A percentile compares a stretch with the other conserved stretches of the same genome.
phyloP scores from a whole-genome alignment of 2,113 vertebrate genomes.

The Corvus cornix region DNA sequence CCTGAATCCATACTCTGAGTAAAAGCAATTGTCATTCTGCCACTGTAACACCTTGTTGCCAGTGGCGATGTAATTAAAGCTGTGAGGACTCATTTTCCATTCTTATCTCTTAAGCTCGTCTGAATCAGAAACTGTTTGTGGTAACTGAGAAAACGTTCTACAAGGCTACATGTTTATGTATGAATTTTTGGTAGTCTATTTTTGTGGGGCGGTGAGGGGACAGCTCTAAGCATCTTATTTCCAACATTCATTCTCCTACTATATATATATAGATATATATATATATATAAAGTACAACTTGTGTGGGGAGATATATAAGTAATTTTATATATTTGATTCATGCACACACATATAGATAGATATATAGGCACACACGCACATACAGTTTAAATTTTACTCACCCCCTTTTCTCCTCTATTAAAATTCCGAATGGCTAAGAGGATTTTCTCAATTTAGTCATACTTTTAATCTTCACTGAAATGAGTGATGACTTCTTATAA shows the following conservation, averaged over 20 bases:
- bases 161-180: slow-evolving; percentile 84
- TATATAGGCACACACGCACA: slow-evolving; percentile 6
- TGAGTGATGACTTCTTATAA: slow-evolving; percentile 99
- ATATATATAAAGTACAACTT: background rate
- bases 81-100: slow-evolving; percentile 87
- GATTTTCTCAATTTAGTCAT: slow-evolving; percentile 99
- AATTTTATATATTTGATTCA: slow-evolving; percentile 23
- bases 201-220: slow-evolving; percentile 52
- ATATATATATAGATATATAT: background rate
- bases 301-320: slow-evolving; percentile 16
- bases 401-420: slow-evolving; percentile 89
- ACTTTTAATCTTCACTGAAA: slow-evolving; percentile 99
- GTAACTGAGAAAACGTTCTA: slow-evolving; percentile 78
- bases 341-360: background rate
- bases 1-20: slow-evolving; percentile 75
- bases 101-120: slow-evolving; percentile 83
- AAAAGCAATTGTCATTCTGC: slow-evolving; percentile 82
- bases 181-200: slow-evolving; percentile 83
- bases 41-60: slow-evolving; percentile 84
- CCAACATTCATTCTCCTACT: slow-evolving; percentile 26
- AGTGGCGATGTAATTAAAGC: slow-evolving; percentile 91
- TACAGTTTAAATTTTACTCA: slow-evolving; percentile 82
- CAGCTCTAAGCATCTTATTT: slow-evolving; percentile 63
- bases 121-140: slow-evolving; percentile 83
- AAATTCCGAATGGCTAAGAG: slow-evolving; percentile 98